phyloP scores from a whole-genome alignment of 2,888 invertebrate genomes.

The Cerastoderma edule region DNA sequence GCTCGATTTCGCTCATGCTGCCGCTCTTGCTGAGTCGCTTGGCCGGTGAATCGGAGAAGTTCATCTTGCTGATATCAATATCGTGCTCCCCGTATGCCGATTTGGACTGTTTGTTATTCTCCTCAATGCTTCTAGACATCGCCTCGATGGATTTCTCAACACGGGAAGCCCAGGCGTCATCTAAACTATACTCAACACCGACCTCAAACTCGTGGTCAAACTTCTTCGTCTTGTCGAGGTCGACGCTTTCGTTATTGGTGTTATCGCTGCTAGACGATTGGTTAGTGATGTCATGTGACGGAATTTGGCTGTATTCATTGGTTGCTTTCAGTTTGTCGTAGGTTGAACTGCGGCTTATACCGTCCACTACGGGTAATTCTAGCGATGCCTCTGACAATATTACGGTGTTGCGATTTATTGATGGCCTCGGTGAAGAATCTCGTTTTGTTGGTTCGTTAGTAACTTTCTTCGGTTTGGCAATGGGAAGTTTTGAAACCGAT shows the following conservation, averaged over 20 bases:
- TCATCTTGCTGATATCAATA: slow-evolving; percentile 51
- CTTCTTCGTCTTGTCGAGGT: slow-evolving; percentile 45
- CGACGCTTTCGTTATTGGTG: slow-evolving; percentile 29
- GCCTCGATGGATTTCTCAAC: slow-evolving; percentile 57
- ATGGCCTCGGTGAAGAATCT: slow-evolving; percentile 40
- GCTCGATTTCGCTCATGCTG: slow-evolving; percentile 55
- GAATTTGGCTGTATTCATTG: slow-evolving; percentile 62
- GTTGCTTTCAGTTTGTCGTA: slow-evolving; percentile 81
- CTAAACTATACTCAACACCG: slow-evolving; percentile 55
- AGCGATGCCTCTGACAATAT: slow-evolving; percentile 48
- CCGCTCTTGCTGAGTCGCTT: slow-evolving; percentile 58
- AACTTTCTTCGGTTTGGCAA: slow-evolving; percentile 57
- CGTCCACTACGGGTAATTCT: slow-evolving; percentile 43
- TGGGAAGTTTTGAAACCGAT: slow-evolving; percentile 65
- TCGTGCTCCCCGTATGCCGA: slow-evolving; percentile 48
- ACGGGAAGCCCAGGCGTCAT: slow-evolving; percentile 57
- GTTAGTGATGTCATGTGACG: slow-evolving; percentile 51
- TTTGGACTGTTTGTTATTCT: slow-evolving; percentile 42
- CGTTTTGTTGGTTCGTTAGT: slow-evolving; percentile 25
- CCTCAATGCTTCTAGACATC: slow-evolving; percentile 58
- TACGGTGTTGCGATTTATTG: slow-evolving; percentile 52
- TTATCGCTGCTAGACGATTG: background rate
- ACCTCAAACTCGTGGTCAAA: slow-evolving; percentile 51
- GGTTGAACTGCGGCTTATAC: slow-evolving; percentile 81
- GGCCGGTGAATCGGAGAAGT: slow-evolving; percentile 46